A percentile compares a stretch with the other conserved stretches of the same genome.
Conservation (phyloP, 1,140 invertebrate genomes). For the Saxidomus purpurata region DNA sequence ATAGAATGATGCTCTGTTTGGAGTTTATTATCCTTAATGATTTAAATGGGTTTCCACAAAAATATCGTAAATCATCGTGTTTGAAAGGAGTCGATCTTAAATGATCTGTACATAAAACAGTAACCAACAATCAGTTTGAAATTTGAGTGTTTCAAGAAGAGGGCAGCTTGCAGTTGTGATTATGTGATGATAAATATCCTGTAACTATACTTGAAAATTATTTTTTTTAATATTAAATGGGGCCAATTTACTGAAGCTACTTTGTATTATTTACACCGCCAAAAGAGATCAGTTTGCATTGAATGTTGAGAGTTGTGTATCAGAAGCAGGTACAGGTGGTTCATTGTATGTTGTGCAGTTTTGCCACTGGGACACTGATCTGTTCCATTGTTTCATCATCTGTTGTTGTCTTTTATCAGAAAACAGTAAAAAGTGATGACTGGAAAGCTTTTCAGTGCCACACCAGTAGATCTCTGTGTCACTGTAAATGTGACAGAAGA, state of each 20-base stretch:
- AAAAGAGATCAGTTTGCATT: too few species aligned
- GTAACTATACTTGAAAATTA: neutral
- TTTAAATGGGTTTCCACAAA: slow-evolving; percentile 21
- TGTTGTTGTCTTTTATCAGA: too few species aligned
- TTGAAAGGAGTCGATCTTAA: slow-evolving; percentile 34
- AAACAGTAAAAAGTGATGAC: too few species aligned
- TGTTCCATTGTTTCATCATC: too few species aligned
- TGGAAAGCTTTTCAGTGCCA: too few species aligned
- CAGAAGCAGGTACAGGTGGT: too few species aligned
- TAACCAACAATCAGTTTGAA: neutral
- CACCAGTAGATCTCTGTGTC: too few species aligned
- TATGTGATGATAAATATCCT: neutral
- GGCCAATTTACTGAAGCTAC: neutral
- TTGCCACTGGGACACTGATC: too few species aligned
- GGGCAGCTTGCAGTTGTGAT: neutral
- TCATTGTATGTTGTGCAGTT: too few species aligned
- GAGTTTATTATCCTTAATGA: slow-evolving; percentile 29
- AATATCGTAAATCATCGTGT: slow-evolving; percentile 29
- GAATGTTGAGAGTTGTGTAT: too few species aligned
- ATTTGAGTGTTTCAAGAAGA: neutral
- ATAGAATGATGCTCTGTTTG: slow-evolving; percentile 29
- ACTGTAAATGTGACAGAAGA: too few species aligned
- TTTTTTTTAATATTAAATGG: neutral
- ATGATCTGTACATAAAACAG: slow-evolving; percentile 36
- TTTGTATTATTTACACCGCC: neutral